phyloP scores from a whole-genome alignment of 2,113 vertebrate species.

The Myiozetetes cayanensis region DNA sequence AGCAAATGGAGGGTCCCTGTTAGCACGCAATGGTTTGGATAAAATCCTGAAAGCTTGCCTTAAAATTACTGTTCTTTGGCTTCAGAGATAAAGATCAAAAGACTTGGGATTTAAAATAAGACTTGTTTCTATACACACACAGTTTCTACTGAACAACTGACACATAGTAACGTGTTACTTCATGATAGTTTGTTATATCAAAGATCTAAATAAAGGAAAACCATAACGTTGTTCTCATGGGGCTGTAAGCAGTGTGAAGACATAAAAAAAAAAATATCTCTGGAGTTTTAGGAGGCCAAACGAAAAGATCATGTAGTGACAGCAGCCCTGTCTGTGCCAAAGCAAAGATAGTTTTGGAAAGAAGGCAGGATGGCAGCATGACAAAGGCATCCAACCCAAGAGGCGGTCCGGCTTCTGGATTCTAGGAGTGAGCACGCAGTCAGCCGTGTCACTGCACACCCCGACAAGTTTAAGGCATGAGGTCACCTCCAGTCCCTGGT shows the following conservation, averaged over 20 bases:
- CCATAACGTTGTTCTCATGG: background rate
- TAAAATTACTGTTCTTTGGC: background rate
- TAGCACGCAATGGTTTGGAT: background rate
- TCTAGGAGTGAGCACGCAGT: background rate
- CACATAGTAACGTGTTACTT: background rate
- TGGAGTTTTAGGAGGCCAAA: background rate
- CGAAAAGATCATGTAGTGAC: background rate
- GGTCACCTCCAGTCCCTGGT: background rate
- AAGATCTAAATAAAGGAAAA: slow-evolving; percentile 55
- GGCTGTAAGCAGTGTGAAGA: slow-evolving; percentile 3
- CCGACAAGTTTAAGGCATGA: background rate
- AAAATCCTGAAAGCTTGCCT: background rate
- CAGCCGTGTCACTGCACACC: background rate
- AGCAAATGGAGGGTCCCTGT: background rate
- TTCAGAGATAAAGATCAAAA: slow-evolving; percentile 24
- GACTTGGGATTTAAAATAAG: slow-evolving; percentile 31
- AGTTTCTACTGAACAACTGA: slow-evolving; percentile 24
- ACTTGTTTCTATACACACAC: background rate
- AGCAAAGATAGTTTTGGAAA: background rate
- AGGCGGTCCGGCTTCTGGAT: background rate
- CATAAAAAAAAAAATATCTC: background rate
- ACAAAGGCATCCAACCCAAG: background rate
- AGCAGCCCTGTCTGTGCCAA: background rate
- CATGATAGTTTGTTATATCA: slow-evolving; percentile 15
- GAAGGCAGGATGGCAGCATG: background rate